Base-by-base conservation (phyloP, 2,113 vertebrate genomes). In the Thomomys bottae region DNA sequence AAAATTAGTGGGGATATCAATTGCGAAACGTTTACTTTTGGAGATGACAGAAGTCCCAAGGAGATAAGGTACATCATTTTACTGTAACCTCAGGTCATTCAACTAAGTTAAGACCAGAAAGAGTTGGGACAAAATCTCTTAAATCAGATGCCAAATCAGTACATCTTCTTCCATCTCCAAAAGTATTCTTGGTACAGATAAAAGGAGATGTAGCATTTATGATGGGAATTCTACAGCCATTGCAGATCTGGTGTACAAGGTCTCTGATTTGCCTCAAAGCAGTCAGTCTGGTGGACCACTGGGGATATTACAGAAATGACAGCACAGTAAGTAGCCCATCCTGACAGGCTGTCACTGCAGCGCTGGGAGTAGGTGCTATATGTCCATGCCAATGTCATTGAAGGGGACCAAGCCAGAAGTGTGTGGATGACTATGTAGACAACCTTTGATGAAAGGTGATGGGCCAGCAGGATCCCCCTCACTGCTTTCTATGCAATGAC, bases 61-160 rank as follows among this genome's bases (percentile, higher is more conserved):
- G n/a, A 87, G 72, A 86, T 4, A 71, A 71, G 20, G 54, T n/a
- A 61, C 57, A 2, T 18, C 38, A 20, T 80, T 87, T 54, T 67
- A 0, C 40, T 10, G 0, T 28, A 75, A 68, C 4, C 12, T 38
- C 34, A 90, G 18, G 42, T 80, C 23, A 86, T 71, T 28, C 84
- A 64, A 71, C 63, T 67, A 87, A 24, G 49, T 93, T 34, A 81
- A 45, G 45, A 92, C 20, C 18, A 83, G 36, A 86, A 92, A 84
- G 21, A 87, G 15, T 32, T 63, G n/a, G 24, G 49, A 49, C 11
- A 83, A 61, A 79, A 20, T 40, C n/a, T 82, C 21, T 93, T 73
- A 86, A 84, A 66, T 87, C n/a, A 72, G 1, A 42, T 66, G 78
- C 32, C n/a, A 72, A 54, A 61, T 88, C 3, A 36, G 15, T 66